Evolutionary conservation across 2,113 vertebrate genomes (phyloP).

Genomic region (Psophia crepitans): DNA sequence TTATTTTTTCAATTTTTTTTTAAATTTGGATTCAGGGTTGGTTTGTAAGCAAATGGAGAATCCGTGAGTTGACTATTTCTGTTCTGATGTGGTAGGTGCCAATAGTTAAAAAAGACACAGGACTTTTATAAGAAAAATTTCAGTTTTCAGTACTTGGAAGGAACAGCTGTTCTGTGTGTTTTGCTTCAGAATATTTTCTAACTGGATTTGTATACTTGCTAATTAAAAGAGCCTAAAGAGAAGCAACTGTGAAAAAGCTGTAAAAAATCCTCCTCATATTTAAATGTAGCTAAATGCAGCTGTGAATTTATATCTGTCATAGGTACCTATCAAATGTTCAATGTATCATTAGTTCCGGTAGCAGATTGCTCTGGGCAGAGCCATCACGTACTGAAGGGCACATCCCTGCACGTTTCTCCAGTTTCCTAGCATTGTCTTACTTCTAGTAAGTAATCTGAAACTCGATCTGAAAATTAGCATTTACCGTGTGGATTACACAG

Average conservation of each 20-base stretch:
- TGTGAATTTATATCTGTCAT: background rate
- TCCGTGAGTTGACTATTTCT: background rate
- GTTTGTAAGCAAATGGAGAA: background rate
- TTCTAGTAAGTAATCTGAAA: constrained; percentile 29
- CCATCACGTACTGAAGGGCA: background rate
- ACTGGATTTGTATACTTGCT: background rate
- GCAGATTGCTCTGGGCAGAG: background rate
- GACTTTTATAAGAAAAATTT: background rate
- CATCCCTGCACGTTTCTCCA: background rate
- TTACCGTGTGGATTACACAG: background rate
- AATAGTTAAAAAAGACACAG: background rate
- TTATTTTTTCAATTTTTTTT: background rate
- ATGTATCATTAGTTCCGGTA: background rate
- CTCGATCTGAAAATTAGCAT: background rate
- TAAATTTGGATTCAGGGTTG: background rate
- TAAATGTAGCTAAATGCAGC: background rate
- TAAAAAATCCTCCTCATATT: background rate
- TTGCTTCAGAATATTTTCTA: background rate
- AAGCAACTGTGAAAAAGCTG: background rate
- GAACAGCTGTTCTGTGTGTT: background rate
- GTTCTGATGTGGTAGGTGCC: background rate
- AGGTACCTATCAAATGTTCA: background rate
- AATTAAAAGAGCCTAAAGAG: background rate
- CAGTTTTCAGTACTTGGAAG: background rate
- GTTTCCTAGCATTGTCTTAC: constrained; percentile 32